A percentile compares a stretch with the other conserved stretches of the same genome.
Evolutionary conservation across 2,888 invertebrate genomes (phyloP).

Genomic region (Pterostichus niger): DNA sequence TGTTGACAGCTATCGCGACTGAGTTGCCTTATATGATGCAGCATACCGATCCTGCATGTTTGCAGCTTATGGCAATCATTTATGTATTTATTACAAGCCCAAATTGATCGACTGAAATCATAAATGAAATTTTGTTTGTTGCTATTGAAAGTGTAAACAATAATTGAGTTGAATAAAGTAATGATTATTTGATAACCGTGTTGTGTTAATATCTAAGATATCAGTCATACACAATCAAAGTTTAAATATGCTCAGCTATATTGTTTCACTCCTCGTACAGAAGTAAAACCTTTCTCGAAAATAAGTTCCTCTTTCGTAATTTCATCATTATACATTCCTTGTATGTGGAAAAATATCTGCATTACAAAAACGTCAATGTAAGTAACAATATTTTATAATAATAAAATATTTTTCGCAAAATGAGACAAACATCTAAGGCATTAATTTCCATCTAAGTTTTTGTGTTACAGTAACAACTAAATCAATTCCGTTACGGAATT

Average conservation of each 20-base stretch:
- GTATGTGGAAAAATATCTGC: constrained; percentile 64
- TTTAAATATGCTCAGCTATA: constrained; percentile 59
- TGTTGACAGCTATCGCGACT: constrained; percentile 54
- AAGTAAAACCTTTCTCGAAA: constrained; percentile 58
- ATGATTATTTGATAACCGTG: constrained; percentile 41
- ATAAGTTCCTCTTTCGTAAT: constrained; percentile 50
- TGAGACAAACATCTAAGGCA: constrained; percentile 61
- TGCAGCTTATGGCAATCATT: constrained; percentile 64
- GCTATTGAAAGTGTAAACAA: constrained; percentile 57
- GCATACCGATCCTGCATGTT: constrained; percentile 62
- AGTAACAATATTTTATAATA: constrained; percentile 41
- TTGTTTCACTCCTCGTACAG: constrained; percentile 17
- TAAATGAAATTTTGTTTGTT: constrained; percentile 56
- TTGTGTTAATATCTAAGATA: constrained; percentile 47
- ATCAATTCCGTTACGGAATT: constrained; percentile 46
- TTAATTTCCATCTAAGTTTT: constrained; percentile 59
- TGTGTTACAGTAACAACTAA: constrained; percentile 53
- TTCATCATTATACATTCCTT: constrained; percentile 57
- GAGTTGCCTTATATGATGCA: neutral
- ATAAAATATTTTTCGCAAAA: constrained; percentile 60
- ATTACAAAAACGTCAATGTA: constrained; percentile 51
- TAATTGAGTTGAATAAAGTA: constrained; percentile 28
- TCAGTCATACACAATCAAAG: constrained; percentile 66
- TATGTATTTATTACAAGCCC: constrained; percentile 62
- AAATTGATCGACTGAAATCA: constrained; percentile 60